A percentile compares a stretch with the other conserved stretches of the same genome.
phyloP scores from a whole-genome alignment of 2,797 vertebrate species.

The Pseudochirops cupreus region DNA sequence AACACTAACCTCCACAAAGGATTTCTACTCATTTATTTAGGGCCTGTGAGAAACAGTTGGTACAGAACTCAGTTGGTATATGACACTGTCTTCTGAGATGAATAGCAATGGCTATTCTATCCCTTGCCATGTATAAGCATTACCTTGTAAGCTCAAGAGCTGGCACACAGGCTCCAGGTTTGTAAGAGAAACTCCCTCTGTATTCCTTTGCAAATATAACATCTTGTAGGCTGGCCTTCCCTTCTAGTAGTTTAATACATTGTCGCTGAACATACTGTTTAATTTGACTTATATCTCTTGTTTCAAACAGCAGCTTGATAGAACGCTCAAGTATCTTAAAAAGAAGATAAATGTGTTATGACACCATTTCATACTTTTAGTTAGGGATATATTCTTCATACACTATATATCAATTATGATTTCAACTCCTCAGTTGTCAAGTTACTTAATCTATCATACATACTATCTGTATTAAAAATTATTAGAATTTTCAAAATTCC shows the following conservation, averaged over 20 bases:
- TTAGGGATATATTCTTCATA: background rate
- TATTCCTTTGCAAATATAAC: slow-evolving; percentile 99
- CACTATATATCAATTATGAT: slow-evolving; percentile 40
- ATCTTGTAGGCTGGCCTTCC: slow-evolving; percentile 96
- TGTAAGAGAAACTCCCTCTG: slow-evolving; percentile 93
- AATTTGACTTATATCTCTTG: slow-evolving; percentile 97
- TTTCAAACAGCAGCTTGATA: slow-evolving; percentile 98
- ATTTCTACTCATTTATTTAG: slow-evolving; percentile 18
- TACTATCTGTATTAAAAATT: slow-evolving; percentile 36
- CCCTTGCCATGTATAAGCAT: slow-evolving; percentile 2
- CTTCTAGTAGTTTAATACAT: slow-evolving; percentile 95
- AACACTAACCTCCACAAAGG: background rate
- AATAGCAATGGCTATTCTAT: background rate
- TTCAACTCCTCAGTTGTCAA: slow-evolving; percentile 16
- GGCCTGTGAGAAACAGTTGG: background rate
- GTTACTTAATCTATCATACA: slow-evolving; percentile 47
- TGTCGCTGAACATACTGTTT: slow-evolving; percentile 97
- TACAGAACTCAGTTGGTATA: background rate
- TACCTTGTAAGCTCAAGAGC: slow-evolving; percentile 97
- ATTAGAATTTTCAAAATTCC: slow-evolving; percentile 47
- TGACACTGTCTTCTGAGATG: background rate
- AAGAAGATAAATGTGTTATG: slow-evolving; percentile 52
- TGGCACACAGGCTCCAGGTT: slow-evolving; percentile 95
- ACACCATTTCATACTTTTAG: background rate
- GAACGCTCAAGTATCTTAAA: slow-evolving; percentile 96